Percentiles rank a stretch among this genome's conserved stretches.
Evolutionary conservation across 2,113 vertebrate genomes (phyloP).

Genomic region (Apistogramma diplotaenia): DNA sequence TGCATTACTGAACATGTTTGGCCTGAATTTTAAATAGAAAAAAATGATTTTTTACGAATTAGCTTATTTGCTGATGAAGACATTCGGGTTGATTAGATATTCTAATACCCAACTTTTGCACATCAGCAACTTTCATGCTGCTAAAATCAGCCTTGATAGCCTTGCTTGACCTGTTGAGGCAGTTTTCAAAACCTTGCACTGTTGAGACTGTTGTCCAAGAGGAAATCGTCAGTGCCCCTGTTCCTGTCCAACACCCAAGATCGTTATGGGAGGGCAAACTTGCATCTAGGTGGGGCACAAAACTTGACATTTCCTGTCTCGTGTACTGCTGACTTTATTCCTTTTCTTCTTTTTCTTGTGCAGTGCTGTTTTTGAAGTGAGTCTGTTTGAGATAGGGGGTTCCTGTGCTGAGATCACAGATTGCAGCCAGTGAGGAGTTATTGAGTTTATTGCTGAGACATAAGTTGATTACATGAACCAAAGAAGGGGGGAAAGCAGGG

Average conservation of each 20-base stretch:
- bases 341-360: constrained; percentile 1
- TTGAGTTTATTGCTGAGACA: not conserved
- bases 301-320: constrained; percentile 50
- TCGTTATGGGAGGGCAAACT: constrained; percentile 17
- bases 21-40: not conserved
- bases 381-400: not conserved
- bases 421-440: not conserved
- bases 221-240: constrained; percentile 25
- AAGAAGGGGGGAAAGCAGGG: not conserved
- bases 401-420: not conserved
- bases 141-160: not conserved
- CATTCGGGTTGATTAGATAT: not conserved
- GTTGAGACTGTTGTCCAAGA: not conserved
- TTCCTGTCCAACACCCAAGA: constrained; percentile 18
- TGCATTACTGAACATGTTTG: not conserved
- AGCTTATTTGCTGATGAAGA: not conserved
- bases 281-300: constrained; percentile 1
- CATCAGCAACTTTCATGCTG: not conserved
- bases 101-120: not conserved
- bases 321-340: constrained; percentile 39
- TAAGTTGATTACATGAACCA: not conserved
- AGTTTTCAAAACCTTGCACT: not conserved
- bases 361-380: not conserved
- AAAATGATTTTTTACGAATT: not conserved
- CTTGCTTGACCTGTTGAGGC: not conserved